Base-by-base conservation (phyloP, 37 sponge, comb jelly and placozoan genomes). In the Cladorhizidae sp. region DNA sequence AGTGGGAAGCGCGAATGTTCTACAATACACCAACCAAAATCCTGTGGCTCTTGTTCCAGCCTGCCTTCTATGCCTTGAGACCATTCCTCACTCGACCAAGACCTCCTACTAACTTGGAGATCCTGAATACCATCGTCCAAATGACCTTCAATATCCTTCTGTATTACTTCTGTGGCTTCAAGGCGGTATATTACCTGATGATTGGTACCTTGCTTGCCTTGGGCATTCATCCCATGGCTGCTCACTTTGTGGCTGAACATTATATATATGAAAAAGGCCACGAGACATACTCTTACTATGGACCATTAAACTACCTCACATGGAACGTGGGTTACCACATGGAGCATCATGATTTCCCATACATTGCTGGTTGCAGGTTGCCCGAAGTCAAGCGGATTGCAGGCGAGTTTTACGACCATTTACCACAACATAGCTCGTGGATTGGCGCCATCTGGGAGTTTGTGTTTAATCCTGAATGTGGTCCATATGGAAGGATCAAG, bases 331-430 rank as follows among this genome's bases (percentile, higher is more conserved):
- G 99, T 38, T 98, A 96, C 64, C 99, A 98, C 86, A 96, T 93
- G 85, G 99, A 98, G 80, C 99, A 98, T 61, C 99, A 98, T 73
- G 99, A 98, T 67, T 94, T 98, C 63, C 99, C 99, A n/a, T 96
- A 94, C 79, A 91, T 98, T 39, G 91, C 99, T 40, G 93, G 99
- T 31, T 88, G 88, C 42, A 54, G 87, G 43, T 77, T 98, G n/a
- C 99, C 99, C 5, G 88, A 94, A 54, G 95, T 98, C 38, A 92
- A 82, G 68, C 79, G 85, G 49, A 96, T 96, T 40, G 99, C 99
- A 8, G 83, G 90, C 5, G 99, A 98, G 69, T 98, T 90, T 71
- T 98, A 98, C 70, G 88, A 91, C 49, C 42, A 49, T 32, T 85
- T 96, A 32, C 97, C 97, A 39, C 87, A 91, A 42, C 97, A 98